phyloP scores from a whole-genome alignment of 2,797 vertebrate species.

The Austrolebias charrua region DNA sequence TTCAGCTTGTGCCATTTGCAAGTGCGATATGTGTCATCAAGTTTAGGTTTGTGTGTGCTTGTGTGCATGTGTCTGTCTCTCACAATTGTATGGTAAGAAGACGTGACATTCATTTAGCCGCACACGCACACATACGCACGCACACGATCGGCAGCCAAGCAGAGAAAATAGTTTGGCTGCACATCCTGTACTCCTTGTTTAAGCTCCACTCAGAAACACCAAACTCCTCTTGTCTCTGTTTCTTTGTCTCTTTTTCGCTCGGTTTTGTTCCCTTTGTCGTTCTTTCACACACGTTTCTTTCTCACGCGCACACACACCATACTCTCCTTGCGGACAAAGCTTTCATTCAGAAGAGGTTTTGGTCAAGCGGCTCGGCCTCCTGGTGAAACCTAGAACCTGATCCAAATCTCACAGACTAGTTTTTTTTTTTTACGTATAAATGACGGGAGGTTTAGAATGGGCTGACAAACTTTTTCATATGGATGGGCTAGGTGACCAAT shows the following conservation, averaged over 20 bases:
- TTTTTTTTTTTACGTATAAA: conserved; percentile 1
- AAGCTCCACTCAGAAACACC: conserved; percentile 72
- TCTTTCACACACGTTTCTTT: conserved; percentile 56
- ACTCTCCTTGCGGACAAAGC: conserved; percentile 63
- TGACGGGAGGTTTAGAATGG: background rate
- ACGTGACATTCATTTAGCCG: conserved; percentile 46
- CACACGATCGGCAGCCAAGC: conserved; percentile 64
- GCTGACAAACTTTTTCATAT: background rate
- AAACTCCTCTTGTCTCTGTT: conserved; percentile 52
- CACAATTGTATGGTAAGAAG: conserved; percentile 44
- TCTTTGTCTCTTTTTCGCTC: conserved; percentile 60
- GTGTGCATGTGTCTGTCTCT: conserved; percentile 20
- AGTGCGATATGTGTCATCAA: conserved; percentile 13
- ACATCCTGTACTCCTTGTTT: conserved; percentile 77
- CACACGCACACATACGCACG: conserved; percentile 47
- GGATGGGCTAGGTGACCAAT: background rate
- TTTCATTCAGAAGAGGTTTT: conserved; percentile 66
- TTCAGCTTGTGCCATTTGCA: background rate
- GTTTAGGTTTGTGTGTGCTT: background rate
- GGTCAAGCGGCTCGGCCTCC: conserved; percentile 56
- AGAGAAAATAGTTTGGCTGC: conserved; percentile 79
- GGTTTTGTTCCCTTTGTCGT: conserved; percentile 56
- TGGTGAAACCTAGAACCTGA: conserved; percentile 40
- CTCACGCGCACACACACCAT: conserved; percentile 7
- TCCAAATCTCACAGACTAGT: conserved; percentile 34